Evolutionary conservation across 2,113 vertebrate genomes (phyloP).

Genomic region (Campylorhamphus procurvoides): DNA sequence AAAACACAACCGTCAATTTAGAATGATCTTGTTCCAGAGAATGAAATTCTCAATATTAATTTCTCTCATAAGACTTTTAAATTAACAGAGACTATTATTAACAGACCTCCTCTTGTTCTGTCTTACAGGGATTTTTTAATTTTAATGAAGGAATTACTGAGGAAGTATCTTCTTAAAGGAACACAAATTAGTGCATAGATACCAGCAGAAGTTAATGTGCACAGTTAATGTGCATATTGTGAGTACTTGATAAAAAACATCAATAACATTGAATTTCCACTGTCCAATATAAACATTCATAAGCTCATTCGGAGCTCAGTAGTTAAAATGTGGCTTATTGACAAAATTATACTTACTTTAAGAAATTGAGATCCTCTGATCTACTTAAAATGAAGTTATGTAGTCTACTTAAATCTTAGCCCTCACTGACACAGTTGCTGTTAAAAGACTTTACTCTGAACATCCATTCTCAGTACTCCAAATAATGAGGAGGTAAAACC

Average conservation of each 20-base stretch:
- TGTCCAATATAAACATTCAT: neutral
- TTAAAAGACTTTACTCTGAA: neutral
- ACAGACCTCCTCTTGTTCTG: neutral
- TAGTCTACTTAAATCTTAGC: neutral
- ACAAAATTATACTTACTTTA: neutral
- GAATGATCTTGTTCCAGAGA: neutral
- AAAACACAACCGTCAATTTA: slow-evolving; percentile 1
- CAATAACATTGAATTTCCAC: neutral
- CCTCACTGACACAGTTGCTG: neutral
- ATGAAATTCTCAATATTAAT: neutral
- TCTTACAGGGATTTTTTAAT: neutral
- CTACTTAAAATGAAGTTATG: neutral
- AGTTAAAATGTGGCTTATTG: neutral
- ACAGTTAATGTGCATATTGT: neutral
- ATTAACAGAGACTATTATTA: neutral
- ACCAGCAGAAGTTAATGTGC: neutral
- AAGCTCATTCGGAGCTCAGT: neutral
- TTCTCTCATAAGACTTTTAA: neutral
- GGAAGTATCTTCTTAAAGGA: neutral
- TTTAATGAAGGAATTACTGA: neutral
- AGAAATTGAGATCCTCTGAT: neutral
- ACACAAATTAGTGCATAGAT: neutral
- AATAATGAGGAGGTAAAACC: neutral
- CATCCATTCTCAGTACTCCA: neutral
- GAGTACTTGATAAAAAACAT: neutral